Base-by-base conservation (phyloP, 2,113 vertebrate genomes). In the Cnemophilus loriae region DNA sequence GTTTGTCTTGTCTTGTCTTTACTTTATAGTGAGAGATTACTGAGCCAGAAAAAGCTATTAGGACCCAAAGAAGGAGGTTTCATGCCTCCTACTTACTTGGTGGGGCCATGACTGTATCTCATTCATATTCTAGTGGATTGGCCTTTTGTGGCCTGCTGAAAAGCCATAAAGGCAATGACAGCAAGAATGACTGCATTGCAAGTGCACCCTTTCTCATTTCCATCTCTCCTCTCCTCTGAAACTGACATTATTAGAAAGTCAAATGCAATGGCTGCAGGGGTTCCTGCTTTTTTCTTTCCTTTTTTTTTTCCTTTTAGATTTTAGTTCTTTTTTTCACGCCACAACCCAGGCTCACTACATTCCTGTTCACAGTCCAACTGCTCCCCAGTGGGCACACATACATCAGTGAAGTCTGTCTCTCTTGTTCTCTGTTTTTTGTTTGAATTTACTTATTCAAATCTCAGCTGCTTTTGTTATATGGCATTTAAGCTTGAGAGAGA, bases 41-140 rank as follows among this genome's bases (percentile, higher is more conserved):
- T 93, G 74, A 97, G 65, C n/a, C 95, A 57, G 94, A 96, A 97
- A 97, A 97, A 95, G 44, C 70, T 95, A 93, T 95, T 96, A 95
- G 81, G 70, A 68, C 47, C 73, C 22, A 89, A 93, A 97, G 35
- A 96, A 70, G 84, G 88, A 96, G 42, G 55, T 92, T 33, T 84
- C 67, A 73, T 80, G 59, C 39, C 50, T 95, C 41, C 87, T 96
- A 90, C 80, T 96, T 97, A 93, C 71, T 96, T 82, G 53, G 70
- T 57, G 33, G 27, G 59, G 53, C 67, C 93, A 88, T 90, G 81
- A 41, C 75, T 95, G 52, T 87, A 81, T 89, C 89, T 96, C 87
- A 98, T 97, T 97, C 94, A 89, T 97, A 96, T 96, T 95, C 93
- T 65, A 94, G 80, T 85, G 81, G 46, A 80, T 60, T 97, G 81